A percentile compares a stretch with the other conserved stretches of the same genome.
Conservation (phyloP, 2,888 invertebrate species). For the Drosophila prostipennis region DNA sequence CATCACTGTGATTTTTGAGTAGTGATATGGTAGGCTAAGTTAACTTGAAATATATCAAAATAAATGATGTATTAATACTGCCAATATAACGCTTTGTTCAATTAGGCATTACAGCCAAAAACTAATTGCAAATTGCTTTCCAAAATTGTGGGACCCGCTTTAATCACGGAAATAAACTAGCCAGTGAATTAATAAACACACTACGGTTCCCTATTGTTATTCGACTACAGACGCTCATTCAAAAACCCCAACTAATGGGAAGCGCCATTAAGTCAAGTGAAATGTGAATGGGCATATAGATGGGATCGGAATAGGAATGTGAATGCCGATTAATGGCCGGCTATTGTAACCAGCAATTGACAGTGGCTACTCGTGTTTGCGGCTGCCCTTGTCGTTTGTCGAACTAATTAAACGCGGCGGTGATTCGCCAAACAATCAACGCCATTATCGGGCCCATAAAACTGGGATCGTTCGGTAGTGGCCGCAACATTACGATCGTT, state of each 20-base stretch:
- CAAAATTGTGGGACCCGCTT: neutral
- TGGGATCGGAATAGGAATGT: slow-evolving; percentile 25
- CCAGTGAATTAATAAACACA: slow-evolving; percentile 6
- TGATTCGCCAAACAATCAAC: slow-evolving; percentile 44
- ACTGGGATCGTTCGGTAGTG: slow-evolving; percentile 51
- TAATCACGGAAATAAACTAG: slow-evolving; percentile 4
- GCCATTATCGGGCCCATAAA: slow-evolving; percentile 57
- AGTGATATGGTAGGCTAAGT: too few relatives aligned
- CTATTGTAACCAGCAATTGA: slow-evolving; percentile 34
- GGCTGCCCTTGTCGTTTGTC: slow-evolving; percentile 43
- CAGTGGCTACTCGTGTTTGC: slow-evolving; percentile 37
- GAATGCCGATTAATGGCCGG: slow-evolving; percentile 34
- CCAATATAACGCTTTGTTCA: neutral
- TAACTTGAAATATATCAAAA: too few relatives aligned
- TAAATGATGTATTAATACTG: too few relatives aligned
- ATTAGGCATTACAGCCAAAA: neutral
- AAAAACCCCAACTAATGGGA: slow-evolving; percentile 11
- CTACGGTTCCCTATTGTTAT: slow-evolving; percentile 3
- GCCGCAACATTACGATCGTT: slow-evolving; percentile 56
- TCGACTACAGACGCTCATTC: slow-evolving; percentile 15
- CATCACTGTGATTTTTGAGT: neutral
- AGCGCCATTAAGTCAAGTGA: slow-evolving; percentile 32
- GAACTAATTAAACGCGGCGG: slow-evolving; percentile 56
- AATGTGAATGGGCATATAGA: slow-evolving; percentile 28
- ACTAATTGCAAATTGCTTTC: neutral